These are phyloP conservation scores for Pyrgus malvae DNA, from an alignment of 2,888 invertebrate species.

Conservation along the genomic window DNA sequence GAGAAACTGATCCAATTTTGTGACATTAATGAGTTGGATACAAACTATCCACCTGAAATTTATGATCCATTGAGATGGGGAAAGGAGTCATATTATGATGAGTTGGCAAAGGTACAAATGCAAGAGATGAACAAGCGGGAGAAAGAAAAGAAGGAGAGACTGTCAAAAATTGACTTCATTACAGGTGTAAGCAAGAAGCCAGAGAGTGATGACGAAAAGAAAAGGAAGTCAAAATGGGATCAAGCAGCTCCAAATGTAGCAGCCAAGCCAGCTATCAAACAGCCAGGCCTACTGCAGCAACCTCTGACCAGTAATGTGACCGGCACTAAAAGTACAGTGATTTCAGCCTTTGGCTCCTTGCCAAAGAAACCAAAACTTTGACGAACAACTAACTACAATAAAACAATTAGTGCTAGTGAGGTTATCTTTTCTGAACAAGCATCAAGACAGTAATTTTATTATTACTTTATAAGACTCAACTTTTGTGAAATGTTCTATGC, in stretches of 20 bases:
- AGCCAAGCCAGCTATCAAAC: slow-evolving; percentile 83
- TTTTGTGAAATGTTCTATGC: not conserved
- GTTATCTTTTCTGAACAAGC: no score
- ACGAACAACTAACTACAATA: not conserved
- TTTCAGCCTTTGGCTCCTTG: slow-evolving; percentile 95
- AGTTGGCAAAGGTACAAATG: slow-evolving; percentile 94
- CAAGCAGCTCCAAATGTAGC: slow-evolving; percentile 86
- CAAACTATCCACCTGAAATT: slow-evolving; percentile 96
- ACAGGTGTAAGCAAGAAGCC: slow-evolving; percentile 86
- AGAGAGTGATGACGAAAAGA: slow-evolving; percentile 89
- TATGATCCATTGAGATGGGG: slow-evolving; percentile 97
- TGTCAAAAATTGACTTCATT: slow-evolving; percentile 91
- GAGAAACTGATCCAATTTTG: slow-evolving; percentile 97
- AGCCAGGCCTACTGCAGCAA: slow-evolving; percentile 86
- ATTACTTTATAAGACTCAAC: not conserved
- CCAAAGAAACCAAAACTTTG: slow-evolving; percentile 85
- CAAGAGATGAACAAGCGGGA: slow-evolving; percentile 95
- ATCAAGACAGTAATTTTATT: not conserved
- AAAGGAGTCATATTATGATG: slow-evolving; percentile 96
- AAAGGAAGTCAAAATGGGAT: slow-evolving; percentile 96
- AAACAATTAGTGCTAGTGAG: not conserved
- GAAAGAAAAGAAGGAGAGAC: slow-evolving; percentile 92
- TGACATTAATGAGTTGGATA: slow-evolving; percentile 97
- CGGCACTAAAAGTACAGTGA: slow-evolving; percentile 95
- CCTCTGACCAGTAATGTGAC: slow-evolving; percentile 91